Conservation (phyloP, 2,797 vertebrate species). For the Acridotheres tristis region DNA sequence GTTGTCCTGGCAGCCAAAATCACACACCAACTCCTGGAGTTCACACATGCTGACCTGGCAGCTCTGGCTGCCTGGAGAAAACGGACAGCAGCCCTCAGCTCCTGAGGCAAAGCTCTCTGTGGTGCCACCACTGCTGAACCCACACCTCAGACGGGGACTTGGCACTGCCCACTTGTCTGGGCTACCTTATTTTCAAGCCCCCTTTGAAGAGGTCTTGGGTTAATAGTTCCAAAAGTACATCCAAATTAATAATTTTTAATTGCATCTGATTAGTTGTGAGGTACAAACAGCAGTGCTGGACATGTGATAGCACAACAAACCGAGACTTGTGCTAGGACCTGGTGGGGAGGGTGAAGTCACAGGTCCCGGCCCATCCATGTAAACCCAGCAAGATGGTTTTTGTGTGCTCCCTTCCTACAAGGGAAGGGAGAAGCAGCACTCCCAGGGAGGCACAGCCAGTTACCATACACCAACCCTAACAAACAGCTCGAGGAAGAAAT, state of each 20-base stretch:
- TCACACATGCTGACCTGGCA: background rate
- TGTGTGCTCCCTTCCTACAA: background rate
- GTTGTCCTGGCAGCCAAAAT: background rate
- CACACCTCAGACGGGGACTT: too few relatives aligned
- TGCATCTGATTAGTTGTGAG: background rate
- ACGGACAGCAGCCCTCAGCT: background rate
- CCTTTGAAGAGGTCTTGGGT: background rate
- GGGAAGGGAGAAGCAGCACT: background rate
- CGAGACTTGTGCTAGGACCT: background rate
- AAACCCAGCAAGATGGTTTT: background rate
- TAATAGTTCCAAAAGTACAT: background rate
- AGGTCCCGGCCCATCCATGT: fast-evolving
- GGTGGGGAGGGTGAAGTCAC: background rate
- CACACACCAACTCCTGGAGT: background rate
- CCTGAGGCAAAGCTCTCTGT: background rate
- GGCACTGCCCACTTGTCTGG: background rate
- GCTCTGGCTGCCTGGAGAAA: background rate
- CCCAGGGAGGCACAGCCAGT: background rate
- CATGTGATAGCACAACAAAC: background rate
- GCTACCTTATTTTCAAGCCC: background rate
- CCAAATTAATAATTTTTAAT: background rate
- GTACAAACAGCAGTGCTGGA: background rate
- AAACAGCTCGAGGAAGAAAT: background rate
- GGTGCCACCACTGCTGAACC: background rate
- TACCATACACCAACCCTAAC: background rate